Percentiles rank a stretch among this genome's conserved stretches.
phyloP scores from a whole-genome alignment of 2,113 vertebrate species.

The Pygathrix nemaeus region DNA sequence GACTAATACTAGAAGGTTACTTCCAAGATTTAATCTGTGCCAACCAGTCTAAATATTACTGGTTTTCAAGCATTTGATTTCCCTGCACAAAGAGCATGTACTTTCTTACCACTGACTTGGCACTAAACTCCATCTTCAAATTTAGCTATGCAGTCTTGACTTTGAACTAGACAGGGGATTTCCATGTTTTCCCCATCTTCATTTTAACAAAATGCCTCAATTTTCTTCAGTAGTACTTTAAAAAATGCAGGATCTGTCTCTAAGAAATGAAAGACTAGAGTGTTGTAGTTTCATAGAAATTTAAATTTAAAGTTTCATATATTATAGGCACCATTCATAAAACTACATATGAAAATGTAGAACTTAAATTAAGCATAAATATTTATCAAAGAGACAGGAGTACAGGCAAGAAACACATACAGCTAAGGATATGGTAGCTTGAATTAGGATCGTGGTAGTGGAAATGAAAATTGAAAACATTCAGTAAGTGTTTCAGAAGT shows the following conservation, averaged over 20 bases:
- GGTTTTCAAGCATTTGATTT: constrained; percentile 35
- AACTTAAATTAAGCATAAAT: neutral
- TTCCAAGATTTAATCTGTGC: constrained; percentile 39
- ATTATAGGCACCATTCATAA: neutral
- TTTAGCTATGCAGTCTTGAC: constrained; percentile 86
- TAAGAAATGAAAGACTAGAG: constrained; percentile 64
- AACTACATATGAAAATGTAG: constrained; percentile 30
- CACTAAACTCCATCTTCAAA: constrained; percentile 87
- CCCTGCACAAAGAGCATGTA: neutral
- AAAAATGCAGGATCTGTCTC: constrained; percentile 78
- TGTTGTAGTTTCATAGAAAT: neutral
- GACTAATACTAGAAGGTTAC: neutral
- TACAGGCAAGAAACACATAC: neutral
- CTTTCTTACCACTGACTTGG: constrained; percentile 84
- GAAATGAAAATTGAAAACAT: neutral
- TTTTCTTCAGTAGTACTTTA: constrained; percentile 81
- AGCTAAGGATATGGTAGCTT: no score
- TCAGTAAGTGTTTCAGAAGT: neutral
- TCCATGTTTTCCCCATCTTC: constrained; percentile 63
- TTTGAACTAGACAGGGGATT: constrained; percentile 83
- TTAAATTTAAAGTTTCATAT: neutral
- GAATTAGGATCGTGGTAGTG: neutral
- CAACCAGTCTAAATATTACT: constrained; percentile 3
- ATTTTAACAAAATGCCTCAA: constrained; percentile 82
- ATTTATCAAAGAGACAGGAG: neutral